Conservation (phyloP, 2,113 vertebrate genomes). For the Ophiodon elongatus region DNA sequence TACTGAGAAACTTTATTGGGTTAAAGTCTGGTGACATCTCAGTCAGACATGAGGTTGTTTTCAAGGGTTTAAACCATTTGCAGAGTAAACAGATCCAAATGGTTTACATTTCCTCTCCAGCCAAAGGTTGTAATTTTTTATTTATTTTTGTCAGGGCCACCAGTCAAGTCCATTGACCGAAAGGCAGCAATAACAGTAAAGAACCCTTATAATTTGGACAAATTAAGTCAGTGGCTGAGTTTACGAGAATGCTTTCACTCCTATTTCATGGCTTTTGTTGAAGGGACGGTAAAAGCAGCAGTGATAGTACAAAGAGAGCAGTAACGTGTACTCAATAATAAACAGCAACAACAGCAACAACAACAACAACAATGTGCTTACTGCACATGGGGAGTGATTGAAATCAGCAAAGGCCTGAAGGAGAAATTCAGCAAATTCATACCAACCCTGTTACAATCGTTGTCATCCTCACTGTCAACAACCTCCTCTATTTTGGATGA, state of each 20-base stretch:
- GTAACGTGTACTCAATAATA: neutral
- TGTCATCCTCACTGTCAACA: too few relatives aligned
- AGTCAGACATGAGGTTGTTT: conserved; percentile 3
- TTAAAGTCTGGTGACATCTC: neutral
- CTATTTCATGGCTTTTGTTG: neutral
- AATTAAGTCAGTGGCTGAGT: conserved; percentile 6
- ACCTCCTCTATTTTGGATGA: too few relatives aligned
- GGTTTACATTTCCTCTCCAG: conserved; percentile 29
- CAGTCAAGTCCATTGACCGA: neutral
- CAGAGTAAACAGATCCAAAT: conserved; percentile 27
- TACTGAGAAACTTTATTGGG: neutral
- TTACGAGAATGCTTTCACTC: neutral
- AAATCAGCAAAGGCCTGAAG: neutral
- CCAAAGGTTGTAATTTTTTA: conserved; percentile 3
- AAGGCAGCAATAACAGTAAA: conserved; percentile 50
- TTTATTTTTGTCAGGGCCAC: neutral
- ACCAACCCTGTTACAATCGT: too few relatives aligned
- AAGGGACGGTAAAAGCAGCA: neutral
- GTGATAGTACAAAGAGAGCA: neutral
- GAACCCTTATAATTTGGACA: conserved; percentile 36
- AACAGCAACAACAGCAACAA: neutral
- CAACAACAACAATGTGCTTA: neutral
- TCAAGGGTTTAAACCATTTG: neutral
- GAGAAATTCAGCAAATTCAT: neutral
- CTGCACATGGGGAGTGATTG: neutral